Conservation (phyloP, 2,888 invertebrate genomes). For the Marronus borbonicus region DNA sequence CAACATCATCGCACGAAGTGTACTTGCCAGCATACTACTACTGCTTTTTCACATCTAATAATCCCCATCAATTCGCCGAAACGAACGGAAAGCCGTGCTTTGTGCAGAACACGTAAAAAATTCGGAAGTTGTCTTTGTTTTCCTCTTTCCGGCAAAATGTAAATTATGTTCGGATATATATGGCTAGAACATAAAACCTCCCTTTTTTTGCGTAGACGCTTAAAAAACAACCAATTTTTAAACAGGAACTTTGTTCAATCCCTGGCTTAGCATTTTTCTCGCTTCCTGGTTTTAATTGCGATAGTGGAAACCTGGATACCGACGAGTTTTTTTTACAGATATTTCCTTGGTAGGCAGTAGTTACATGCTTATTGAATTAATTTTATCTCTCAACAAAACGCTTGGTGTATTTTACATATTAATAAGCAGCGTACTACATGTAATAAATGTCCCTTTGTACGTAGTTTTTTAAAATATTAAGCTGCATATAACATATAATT, state of each 20-base stretch:
- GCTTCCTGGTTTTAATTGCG: conserved; percentile 41
- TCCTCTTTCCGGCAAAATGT: conserved; percentile 39
- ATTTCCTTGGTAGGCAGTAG: background rate
- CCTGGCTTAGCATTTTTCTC: conserved; percentile 42
- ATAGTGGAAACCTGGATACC: conserved; percentile 27
- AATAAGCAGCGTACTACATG: too few species aligned
- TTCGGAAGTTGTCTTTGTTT: conserved; percentile 36
- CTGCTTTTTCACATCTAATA: conserved; percentile 2
- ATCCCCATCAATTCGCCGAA: conserved; percentile 9
- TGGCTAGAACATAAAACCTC: conserved; percentile 15
- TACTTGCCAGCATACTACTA: background rate
- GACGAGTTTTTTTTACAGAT: conserved; percentile 4
- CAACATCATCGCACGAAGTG: conserved; percentile 8
- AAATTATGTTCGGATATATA: conserved; percentile 43
- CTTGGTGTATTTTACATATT: background rate
- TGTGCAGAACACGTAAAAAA: conserved; percentile 12
- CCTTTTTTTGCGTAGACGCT: conserved; percentile 32
- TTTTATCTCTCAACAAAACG: background rate
- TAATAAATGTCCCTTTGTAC: too few species aligned
- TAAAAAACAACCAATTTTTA: conserved; percentile 42
- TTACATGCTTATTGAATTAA: conserved; percentile 1
- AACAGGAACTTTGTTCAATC: conserved; percentile 40
- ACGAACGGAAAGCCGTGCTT: conserved; percentile 16
- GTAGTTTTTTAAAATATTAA: too few species aligned
- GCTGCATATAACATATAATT: too few species aligned